Conservation (phyloP, 2,797 vertebrate genomes). For the Salmo trutta region DNA sequence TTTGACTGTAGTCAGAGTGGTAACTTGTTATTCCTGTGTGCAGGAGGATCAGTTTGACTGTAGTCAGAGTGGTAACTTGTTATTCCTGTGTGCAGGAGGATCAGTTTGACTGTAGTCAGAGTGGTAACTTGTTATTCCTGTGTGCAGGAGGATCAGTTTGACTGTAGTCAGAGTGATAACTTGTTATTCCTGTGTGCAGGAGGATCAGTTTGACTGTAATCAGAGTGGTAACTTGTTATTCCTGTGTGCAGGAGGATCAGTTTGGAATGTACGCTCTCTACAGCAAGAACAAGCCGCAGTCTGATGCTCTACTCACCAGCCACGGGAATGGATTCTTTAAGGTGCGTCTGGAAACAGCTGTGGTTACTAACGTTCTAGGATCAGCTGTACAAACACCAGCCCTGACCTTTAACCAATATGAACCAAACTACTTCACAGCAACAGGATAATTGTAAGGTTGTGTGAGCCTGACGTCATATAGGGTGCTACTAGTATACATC, state of each 20-base stretch:
- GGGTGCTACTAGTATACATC: background rate
- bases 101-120: too few relatives aligned
- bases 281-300: conserved; percentile 88
- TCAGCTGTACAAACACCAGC: background rate
- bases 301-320: conserved; percentile 81
- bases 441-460: background rate
- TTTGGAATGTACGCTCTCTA: conserved; percentile 87
- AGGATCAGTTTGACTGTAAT: conserved; percentile 28
- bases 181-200: too few relatives aligned
- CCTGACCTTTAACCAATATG: background rate
- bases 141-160: too few relatives aligned
- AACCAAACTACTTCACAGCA: background rate
- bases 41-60: conserved; percentile 79
- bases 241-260: conserved; percentile 81
- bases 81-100: too few relatives aligned
- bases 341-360: conserved; percentile 68
- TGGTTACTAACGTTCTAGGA: conserved; percentile 27
- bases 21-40: too few relatives aligned
- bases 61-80: too few relatives aligned
- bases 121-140: too few relatives aligned
- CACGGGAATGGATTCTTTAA: conserved; percentile 86
- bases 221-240: conserved; percentile 64
- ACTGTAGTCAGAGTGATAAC: too few relatives aligned
- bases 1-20: too few relatives aligned
- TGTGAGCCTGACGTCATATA: background rate